Percentiles rank a stretch among this genome's conserved stretches.
These are phyloP conservation scores for Lasioglossum pauxillum DNA, from an alignment of 2,888 invertebrate species.

Conservation along the genomic window DNA sequence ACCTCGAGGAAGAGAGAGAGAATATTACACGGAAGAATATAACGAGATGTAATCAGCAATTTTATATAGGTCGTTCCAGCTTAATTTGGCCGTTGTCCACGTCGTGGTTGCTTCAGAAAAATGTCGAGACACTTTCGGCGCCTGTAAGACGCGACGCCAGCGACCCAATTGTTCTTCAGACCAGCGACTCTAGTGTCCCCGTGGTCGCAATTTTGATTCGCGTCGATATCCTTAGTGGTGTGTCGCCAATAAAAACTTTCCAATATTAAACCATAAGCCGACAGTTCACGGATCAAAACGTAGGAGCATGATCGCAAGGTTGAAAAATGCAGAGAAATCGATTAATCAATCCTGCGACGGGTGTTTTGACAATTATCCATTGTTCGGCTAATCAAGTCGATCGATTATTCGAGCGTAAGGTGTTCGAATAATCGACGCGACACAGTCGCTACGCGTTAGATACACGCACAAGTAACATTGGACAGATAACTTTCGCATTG, in stretches of 20 bases:
- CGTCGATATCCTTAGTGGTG: slow-evolving; percentile 34
- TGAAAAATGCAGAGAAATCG: neutral
- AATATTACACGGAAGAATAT: neutral
- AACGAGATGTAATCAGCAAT: slow-evolving; percentile 32
- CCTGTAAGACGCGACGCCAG: slow-evolving; percentile 44
- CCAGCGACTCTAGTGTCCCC: slow-evolving; percentile 19
- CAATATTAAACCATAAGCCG: neutral
- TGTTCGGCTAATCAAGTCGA: neutral
- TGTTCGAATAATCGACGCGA: neutral
- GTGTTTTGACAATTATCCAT: neutral
- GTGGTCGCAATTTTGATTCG: slow-evolving; percentile 30
- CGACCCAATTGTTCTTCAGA: slow-evolving; percentile 50
- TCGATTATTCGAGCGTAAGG: neutral
- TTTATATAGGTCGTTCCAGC: slow-evolving; percentile 45
- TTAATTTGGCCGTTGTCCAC: slow-evolving; percentile 56
- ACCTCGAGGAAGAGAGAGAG: neutral
- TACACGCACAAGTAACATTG: neutral
- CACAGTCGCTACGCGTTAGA: neutral
- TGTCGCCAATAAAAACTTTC: slow-evolving; percentile 26
- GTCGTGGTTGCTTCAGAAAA: slow-evolving; percentile 34
- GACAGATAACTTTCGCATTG: neutral
- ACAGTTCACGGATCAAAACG: neutral
- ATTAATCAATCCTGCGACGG: neutral
- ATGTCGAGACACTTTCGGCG: slow-evolving; percentile 50
- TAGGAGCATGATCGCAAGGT: too few species aligned